Evolutionary conservation across 1,140 invertebrate species (phyloP), one percentile per base, ranked within the genome.

Genomic region (Pararge aegeria): DNA sequence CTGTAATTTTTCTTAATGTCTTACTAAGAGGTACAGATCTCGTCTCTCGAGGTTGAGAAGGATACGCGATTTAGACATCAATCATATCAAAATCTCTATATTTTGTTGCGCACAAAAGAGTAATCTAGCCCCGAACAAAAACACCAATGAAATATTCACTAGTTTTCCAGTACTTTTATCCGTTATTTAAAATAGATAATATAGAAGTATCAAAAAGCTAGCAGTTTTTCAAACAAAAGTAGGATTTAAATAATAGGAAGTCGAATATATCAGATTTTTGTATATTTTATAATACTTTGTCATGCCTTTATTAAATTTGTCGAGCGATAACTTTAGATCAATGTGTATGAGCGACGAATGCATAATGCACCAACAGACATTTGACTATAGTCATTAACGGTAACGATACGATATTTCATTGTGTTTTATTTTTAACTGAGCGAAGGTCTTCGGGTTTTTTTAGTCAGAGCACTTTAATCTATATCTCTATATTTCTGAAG

Each of bases 231-330:
- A 48, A 24, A 12, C 24, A 19, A 48, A 21, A 48, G 24, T 48
- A 24, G 44, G 19, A 48, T 48, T 21, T 48, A 48, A 48, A 48
- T 48, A 48, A 48, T 24, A 48, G 19, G 24, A 21, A 21, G 10
- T 21, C 44, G 21, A 24, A 21, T n/a, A 48, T 48, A 15, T 5
- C 20, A 7, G 9, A 48, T 15, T 24, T 1, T 12, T 15, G n/a
- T 4, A 9, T 48, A 24, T 48, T 46, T 21, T 10, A 21, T 16
- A 9, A 2, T 12, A 24, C 24, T 61, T 55, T 29, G 27, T 49
- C 20, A 21, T 29, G 19, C 21, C 42, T 61, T 51, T 57, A 66
- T 61, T 53, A 66, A 61, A 66, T 63, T 63, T 63, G 59, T 61
- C 40, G 51, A 49, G 21, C 52, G 58, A 61, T 49, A 50, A 30